phyloP scores from a whole-genome alignment of 2,888 invertebrate genomes.

The Lasioglossum lativentre region DNA sequence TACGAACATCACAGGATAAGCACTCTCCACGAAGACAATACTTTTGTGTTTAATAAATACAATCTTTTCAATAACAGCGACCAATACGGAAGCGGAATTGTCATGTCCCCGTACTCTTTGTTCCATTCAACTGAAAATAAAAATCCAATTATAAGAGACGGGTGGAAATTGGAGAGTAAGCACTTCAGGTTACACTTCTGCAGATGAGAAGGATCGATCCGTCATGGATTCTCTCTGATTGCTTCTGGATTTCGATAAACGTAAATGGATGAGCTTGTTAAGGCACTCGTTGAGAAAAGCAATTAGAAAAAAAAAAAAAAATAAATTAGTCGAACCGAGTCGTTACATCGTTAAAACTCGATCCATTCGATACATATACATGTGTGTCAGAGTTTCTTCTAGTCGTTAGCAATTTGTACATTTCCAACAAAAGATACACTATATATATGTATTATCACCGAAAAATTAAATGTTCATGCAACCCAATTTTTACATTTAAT shows the following conservation, averaged over 20 bases:
- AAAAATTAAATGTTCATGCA: not conserved
- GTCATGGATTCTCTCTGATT: constrained; percentile 5
- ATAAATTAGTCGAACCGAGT: not conserved
- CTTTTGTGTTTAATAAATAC: not conserved
- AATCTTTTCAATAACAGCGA: not conserved
- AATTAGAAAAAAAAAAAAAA: constrained; percentile 16
- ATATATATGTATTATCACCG: not conserved
- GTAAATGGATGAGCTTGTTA: constrained; percentile 23
- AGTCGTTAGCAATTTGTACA: not conserved
- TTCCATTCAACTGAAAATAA: constrained; percentile 27
- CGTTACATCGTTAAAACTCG: constrained; percentile 1
- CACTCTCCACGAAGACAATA: not conserved
- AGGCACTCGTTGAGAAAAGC: constrained; percentile 6
- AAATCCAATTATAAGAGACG: constrained; percentile 37
- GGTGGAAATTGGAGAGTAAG: constrained; percentile 35
- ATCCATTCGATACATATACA: not conserved
- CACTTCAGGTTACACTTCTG: constrained; percentile 40
- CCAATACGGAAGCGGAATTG: not conserved
- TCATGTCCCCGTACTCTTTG: constrained; percentile 9
- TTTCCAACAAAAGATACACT: not conserved
- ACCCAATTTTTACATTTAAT: too few relatives aligned
- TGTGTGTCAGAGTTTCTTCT: not conserved
- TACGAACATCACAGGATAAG: not conserved
- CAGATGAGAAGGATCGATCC: constrained; percentile 25
- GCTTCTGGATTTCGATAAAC: constrained; percentile 21